Evolutionary conservation across 2,888 invertebrate species (phyloP).

Genomic region (Malacosoma neustria): DNA sequence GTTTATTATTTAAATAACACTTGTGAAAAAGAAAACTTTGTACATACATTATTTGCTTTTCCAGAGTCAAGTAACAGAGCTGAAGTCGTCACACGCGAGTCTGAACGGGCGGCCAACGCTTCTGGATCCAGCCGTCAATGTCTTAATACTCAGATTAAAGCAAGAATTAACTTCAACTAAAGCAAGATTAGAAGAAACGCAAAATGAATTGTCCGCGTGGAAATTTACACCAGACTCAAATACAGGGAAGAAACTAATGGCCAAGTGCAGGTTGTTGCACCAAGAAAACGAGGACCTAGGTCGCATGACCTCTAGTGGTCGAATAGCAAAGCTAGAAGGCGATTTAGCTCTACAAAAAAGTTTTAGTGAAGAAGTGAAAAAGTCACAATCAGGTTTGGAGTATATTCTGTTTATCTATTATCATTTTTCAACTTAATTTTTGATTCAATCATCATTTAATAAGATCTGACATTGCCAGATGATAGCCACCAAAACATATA

Average conservation of each 20-base stretch:
- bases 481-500: too few species aligned
- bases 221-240: conserved; percentile 99
- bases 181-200: conserved; percentile 95
- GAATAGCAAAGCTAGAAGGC: conserved; percentile 95
- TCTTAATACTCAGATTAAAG: conserved; percentile 91
- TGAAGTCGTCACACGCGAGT: conserved; percentile 92
- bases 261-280: conserved; percentile 94
- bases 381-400: conserved; percentile 90
- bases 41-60: conserved; percentile 17
- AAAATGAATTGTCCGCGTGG: conserved; percentile 98
- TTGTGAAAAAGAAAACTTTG: too few species aligned
- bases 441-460: too few species aligned
- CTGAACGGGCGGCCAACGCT: conserved; percentile 82
- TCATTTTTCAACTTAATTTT: too few species aligned
- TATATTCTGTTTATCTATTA: too few species aligned
- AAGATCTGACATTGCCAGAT: too few species aligned
- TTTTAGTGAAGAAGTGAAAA: conserved; percentile 96
- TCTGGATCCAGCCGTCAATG: conserved; percentile 96
- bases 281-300: conserved; percentile 99
- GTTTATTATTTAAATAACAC: too few species aligned
- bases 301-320: conserved; percentile 94
- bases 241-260: conserved; percentile 98
- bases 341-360: conserved; percentile 96
- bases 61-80: conserved; percentile 94
- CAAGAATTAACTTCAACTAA: conserved; percentile 92